Evolutionary conservation across 2,113 vertebrate species (phyloP).

Genomic region (Cochlearius cochlearius): DNA sequence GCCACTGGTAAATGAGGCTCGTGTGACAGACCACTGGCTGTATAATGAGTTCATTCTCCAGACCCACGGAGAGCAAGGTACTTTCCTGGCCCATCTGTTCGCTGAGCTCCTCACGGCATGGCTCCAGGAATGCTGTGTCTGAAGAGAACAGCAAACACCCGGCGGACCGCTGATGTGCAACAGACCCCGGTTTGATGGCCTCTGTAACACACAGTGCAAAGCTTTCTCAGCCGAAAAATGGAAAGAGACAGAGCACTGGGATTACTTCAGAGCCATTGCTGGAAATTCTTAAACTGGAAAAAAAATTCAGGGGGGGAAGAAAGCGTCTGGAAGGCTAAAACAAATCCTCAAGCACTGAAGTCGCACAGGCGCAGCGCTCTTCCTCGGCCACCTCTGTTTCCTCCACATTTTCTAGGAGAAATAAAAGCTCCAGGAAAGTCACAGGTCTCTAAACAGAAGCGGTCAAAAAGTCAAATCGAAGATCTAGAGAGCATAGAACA

Average conservation of each 20-base stretch:
- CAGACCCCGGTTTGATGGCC: background rate
- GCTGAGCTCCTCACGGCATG: background rate
- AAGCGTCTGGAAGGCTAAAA: background rate
- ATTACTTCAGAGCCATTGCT: background rate
- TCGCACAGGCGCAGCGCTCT: accelerated
- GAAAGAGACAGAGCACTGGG: background rate
- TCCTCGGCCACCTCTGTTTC: background rate
- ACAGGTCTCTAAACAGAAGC: background rate
- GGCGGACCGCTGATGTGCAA: background rate
- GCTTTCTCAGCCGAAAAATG: background rate
- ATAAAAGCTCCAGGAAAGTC: background rate
- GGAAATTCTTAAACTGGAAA: background rate
- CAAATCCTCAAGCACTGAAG: background rate
- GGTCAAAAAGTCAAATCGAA: background rate
- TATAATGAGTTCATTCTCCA: slow-evolving; percentile 40
- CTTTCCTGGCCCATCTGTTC: slow-evolving; percentile 38
- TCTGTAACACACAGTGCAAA: background rate
- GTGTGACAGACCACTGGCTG: background rate
- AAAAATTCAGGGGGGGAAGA: background rate
- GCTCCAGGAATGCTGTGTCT: background rate
- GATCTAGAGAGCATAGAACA: background rate
- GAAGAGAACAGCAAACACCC: background rate
- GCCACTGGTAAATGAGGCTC: background rate
- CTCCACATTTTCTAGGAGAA: background rate
- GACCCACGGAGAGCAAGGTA: background rate